These are phyloP conservation scores for Trematocara stigmaticum DNA, from an alignment of 2,113 vertebrate species.

Conservation along the genomic window DNA sequence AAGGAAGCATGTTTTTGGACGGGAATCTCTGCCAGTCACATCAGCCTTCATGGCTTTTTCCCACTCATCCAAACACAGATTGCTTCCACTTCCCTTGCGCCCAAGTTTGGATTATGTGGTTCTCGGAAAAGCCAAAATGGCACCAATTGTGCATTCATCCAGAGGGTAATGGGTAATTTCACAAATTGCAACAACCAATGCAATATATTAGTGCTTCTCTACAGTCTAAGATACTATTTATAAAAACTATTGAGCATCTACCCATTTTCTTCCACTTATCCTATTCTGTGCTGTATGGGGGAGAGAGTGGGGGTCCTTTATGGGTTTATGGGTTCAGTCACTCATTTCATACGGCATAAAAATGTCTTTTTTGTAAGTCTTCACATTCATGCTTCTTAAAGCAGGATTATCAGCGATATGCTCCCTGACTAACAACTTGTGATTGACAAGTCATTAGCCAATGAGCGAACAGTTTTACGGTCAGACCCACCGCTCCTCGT, in stretches of 20 bases:
- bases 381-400: neutral
- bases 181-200: neutral
- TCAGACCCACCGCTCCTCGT: rapidly evolving
- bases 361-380: neutral
- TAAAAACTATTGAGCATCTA: neutral
- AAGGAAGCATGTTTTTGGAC: neutral
- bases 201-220: neutral
- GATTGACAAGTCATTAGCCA: neutral
- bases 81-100: neutral
- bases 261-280: neutral
- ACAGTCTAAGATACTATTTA: neutral
- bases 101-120: neutral
- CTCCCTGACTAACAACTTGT: neutral
- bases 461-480: neutral
- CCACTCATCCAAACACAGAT: neutral
- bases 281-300: neutral
- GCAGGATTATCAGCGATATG: neutral
- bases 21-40: neutral
- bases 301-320: neutral
- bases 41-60: neutral
- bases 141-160: neutral
- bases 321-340: neutral
- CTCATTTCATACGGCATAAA: neutral
- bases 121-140: neutral
- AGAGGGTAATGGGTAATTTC: neutral